A percentile compares a stretch with the other conserved stretches of the same genome.
Evolutionary conservation across 2,797 vertebrate species (phyloP).

Genomic region (Petrocephalus sullivani): DNA sequence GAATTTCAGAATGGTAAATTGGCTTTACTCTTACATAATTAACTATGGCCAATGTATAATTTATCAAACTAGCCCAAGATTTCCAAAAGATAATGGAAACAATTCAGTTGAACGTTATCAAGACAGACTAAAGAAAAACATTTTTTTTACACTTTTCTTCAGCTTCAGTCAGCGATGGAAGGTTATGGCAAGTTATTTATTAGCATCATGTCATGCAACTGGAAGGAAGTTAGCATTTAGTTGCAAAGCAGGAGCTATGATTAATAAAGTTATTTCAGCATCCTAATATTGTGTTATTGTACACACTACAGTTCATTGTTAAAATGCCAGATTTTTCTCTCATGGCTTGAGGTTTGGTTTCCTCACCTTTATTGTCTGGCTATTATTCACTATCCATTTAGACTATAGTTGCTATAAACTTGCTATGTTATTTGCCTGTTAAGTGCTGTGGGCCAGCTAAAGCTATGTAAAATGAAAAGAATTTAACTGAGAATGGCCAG

Average conservation of each 20-base stretch:
- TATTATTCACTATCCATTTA: too few relatives aligned
- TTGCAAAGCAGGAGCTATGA: not conserved
- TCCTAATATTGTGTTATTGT: not conserved
- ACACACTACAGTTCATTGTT: not conserved
- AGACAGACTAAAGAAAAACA: not conserved
- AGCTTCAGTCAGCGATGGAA: not conserved
- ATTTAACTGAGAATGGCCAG: too few relatives aligned
- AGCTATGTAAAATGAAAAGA: too few relatives aligned
- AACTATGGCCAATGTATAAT: slow-evolving; percentile 18
- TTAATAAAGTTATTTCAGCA: not conserved
- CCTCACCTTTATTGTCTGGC: too few relatives aligned
- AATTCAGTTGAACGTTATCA: not conserved
- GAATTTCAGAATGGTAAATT: slow-evolving; percentile 20
- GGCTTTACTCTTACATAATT: slow-evolving; percentile 16
- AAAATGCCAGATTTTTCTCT: too few relatives aligned
- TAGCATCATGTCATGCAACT: not conserved
- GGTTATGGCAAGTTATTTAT: not conserved
- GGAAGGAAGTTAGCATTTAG: not conserved
- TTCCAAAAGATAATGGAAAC: not conserved
- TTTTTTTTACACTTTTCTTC: not conserved
- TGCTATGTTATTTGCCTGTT: too few relatives aligned
- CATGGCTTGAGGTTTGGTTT: too few relatives aligned
- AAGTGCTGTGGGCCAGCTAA: too few relatives aligned
- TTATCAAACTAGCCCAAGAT: not conserved
- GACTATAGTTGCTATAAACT: too few relatives aligned